Evolutionary conservation across 1,140 invertebrate genomes (phyloP).

Genomic region (Cyclargus thomasi): DNA sequence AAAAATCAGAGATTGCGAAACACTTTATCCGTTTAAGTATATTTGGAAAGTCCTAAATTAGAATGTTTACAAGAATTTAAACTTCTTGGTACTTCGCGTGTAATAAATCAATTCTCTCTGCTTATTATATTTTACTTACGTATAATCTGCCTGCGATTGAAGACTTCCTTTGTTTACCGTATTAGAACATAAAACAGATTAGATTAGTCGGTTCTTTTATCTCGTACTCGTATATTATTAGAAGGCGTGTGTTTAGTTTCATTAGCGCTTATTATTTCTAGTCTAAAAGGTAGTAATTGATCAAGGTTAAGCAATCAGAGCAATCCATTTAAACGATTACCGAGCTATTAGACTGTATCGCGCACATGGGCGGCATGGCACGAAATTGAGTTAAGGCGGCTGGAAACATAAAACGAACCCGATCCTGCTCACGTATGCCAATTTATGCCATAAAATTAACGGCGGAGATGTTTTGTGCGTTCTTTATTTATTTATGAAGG

Average conservation of each 20-base stretch:
- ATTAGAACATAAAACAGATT: conserved; percentile 9
- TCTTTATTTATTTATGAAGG: not conserved
- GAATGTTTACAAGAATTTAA: not conserved
- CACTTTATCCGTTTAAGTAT: not conserved
- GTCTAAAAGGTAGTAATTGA: conserved; percentile 1
- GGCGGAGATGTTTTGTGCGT: not conserved
- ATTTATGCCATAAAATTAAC: conserved; percentile 8
- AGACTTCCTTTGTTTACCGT: not conserved
- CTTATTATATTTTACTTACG: not conserved
- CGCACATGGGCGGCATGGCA: not conserved
- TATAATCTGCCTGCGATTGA: not conserved
- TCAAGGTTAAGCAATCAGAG: not conserved
- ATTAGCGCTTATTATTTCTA: conserved; percentile 7
- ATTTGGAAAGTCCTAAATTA: not conserved
- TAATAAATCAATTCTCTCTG: not conserved
- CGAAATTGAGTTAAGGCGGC: not conserved
- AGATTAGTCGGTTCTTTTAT: not conserved
- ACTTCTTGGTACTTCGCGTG: not conserved
- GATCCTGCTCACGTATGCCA: not conserved
- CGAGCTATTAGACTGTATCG: conserved; percentile 1
- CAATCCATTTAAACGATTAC: not conserved
- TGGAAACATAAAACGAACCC: not conserved
- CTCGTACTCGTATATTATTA: not conserved
- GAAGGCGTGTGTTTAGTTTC: conserved; percentile 5
- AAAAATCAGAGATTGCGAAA: not conserved